Base-by-base conservation (phyloP, 2,888 invertebrate species). In the Mesorhabditis belari region DNA sequence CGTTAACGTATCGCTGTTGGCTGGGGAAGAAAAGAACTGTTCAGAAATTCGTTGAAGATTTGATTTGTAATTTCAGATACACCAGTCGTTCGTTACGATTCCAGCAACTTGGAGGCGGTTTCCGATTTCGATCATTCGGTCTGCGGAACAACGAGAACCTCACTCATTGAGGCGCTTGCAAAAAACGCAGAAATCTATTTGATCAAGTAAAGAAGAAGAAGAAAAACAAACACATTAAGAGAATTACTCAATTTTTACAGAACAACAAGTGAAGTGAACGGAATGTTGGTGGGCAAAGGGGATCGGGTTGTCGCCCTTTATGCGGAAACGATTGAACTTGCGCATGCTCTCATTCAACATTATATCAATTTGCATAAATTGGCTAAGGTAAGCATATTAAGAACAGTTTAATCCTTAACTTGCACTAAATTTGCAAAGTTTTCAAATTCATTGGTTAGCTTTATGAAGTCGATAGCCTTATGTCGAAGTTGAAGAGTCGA, bases 71-170 rank as follows among this genome's bases (percentile, higher is more conserved):
- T 58, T 66, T 55, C 60, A 74, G 72, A 66, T 51, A 60, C 63
- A 21, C 61, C 62, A 12, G 61, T 73, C 35, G 58, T 59, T 24
- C 27, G 58, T 19, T 74, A 67, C 65, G 57, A 64, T 2, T 56
- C 57, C n/a, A 26, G 58, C 24, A 71, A 74, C 50, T 66, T 69
- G 49, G 68, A 76, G 21, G 67, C 65, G 9, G 55, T 75, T 23
- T 50, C 70, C 25, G 75, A 76, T 19, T 77, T 72, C 60, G 77
- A 77, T 58, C 56, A 66, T 9, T 67, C 70, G 4, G 71, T 80
- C 9, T 73, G 72, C 57, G 70, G 73, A n/a, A 65, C 69, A 49
- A 66, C 67, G 26, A 67, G 74, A 24, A 55, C 59, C 27, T 66
- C 62, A 9, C 75, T 54, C 35, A 28, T 60, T 29, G 50, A 9